These are phyloP conservation scores for Ephialtes manifestator DNA, from an alignment of 2,888 invertebrate genomes.

Conservation along the genomic window DNA sequence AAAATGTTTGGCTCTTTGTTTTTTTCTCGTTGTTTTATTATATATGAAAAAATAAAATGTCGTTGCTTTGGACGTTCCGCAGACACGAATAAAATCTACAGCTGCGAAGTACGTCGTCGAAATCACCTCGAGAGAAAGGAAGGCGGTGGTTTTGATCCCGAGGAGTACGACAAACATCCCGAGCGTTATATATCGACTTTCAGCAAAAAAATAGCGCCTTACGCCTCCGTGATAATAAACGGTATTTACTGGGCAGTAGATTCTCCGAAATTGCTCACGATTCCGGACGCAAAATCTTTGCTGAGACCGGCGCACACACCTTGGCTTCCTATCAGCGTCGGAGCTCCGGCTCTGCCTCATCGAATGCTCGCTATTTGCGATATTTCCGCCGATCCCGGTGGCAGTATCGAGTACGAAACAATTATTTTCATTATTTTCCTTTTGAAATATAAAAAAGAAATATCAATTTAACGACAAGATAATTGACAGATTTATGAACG, in stretches of 20 bases:
- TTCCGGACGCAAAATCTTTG: constrained; percentile 98
- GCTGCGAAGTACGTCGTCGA: constrained; percentile 96
- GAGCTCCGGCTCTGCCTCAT: constrained; percentile 95
- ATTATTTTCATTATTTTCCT: background rate
- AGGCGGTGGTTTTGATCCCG: constrained; percentile 96
- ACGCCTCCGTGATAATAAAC: constrained; percentile 98
- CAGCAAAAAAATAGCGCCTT: constrained; percentile 98
- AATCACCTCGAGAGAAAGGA: constrained; percentile 97
- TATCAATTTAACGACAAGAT: background rate
- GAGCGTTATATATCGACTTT: constrained; percentile 98
- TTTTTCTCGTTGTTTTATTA: too few relatives aligned
- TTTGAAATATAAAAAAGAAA: background rate
- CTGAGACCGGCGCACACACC: constrained; percentile 95
- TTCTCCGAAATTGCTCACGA: constrained; percentile 97
- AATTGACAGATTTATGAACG: constrained; percentile 95
- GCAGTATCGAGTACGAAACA: constrained; percentile 92
- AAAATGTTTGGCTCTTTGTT: background rate
- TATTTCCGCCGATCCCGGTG: constrained; percentile 99
- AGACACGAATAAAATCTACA: constrained; percentile 98
- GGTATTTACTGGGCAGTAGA: constrained; percentile 99
- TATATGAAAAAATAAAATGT: too few relatives aligned
- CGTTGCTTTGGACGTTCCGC: constrained; percentile 23
- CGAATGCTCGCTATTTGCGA: constrained; percentile 98
- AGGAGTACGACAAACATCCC: constrained; percentile 96
- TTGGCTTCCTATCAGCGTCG: constrained; percentile 96